Percentiles rank a stretch among this genome's conserved stretches.
Conservation (phyloP, 2,113 vertebrate species). For the Spea multiplicata region DNA sequence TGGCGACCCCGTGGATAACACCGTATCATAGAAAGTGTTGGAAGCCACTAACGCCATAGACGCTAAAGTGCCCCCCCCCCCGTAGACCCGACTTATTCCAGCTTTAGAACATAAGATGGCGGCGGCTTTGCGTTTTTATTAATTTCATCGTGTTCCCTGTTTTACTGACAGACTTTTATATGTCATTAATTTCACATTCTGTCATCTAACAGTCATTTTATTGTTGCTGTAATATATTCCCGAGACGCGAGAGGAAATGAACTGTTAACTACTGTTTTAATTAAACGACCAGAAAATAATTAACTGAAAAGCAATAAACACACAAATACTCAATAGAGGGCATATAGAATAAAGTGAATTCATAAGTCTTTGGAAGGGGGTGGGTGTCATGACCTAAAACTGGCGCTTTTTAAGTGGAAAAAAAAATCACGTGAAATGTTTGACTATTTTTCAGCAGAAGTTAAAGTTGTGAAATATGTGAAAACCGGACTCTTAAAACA, state of each 20-base stretch:
- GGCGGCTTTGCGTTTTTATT: constrained; percentile 46
- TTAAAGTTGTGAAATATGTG: too few species aligned
- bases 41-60: neutral
- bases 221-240: constrained; percentile 58
- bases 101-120: constrained; percentile 34
- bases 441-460: too few species aligned
- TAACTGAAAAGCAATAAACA: constrained; percentile 56
- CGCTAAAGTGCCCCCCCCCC: neutral
- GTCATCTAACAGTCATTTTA: constrained; percentile 50
- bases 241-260: constrained; percentile 57
- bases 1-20: too few species aligned
- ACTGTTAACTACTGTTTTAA: constrained; percentile 57
- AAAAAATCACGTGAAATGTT: too few species aligned
- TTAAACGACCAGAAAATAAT: constrained; percentile 53
- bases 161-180: constrained; percentile 58
- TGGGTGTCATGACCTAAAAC: neutral
- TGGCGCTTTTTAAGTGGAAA: too few species aligned
- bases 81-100: neutral
- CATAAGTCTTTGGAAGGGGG: constrained; percentile 37
- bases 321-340: constrained; percentile 54
- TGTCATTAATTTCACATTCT: constrained; percentile 59
- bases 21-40: too few species aligned
- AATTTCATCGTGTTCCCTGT: constrained; percentile 45
- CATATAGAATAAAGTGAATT: constrained; percentile 50
- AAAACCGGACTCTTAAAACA: too few species aligned